Evolutionary conservation across 1,140 invertebrate species (phyloP).

Genomic region (Megalonaias nervosa): DNA sequence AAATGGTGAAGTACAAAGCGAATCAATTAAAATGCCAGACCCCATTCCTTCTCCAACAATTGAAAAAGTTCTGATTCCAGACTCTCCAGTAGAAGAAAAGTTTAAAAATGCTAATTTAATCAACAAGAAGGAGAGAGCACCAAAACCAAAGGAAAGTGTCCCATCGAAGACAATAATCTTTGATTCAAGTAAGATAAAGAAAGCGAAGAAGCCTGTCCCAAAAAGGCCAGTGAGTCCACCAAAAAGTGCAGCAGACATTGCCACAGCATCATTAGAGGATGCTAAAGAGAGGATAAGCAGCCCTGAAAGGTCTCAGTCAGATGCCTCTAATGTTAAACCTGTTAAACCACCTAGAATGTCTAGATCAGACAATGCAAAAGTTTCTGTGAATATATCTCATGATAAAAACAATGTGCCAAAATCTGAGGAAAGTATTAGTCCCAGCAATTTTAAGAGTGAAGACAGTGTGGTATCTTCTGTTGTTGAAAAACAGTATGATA

Average conservation of each 20-base stretch:
- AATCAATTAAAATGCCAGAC: conserved; percentile 2
- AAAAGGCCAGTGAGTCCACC: not conserved
- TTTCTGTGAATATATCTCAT: too few species aligned
- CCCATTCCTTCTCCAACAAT: not conserved
- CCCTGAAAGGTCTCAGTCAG: too few species aligned
- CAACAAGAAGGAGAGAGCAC: conserved; percentile 2
- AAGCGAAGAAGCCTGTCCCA: conserved; percentile 25
- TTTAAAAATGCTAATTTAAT: not conserved
- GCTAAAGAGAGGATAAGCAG: too few species aligned
- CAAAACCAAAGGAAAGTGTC: conserved; percentile 22
- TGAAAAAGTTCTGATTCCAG: not conserved
- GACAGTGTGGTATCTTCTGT: conserved; percentile 10
- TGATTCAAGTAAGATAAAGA: conserved; percentile 47
- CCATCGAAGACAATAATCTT: conserved; percentile 45
- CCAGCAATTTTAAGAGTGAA: not conserved
- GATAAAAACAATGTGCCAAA: too few species aligned
- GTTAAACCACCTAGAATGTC: too few species aligned
- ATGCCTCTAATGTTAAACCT: too few species aligned
- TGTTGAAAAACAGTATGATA: not conserved
- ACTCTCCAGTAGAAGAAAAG: conserved; percentile 5
- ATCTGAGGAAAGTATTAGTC: too few species aligned
- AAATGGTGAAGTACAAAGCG: not conserved
- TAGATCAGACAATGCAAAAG: too few species aligned
- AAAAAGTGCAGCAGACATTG: too few species aligned
- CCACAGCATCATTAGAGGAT: too few species aligned